A percentile compares a stretch with the other conserved stretches of the same genome.
Conservation (phyloP, 2,113 vertebrate genomes). For the Corvus hawaiiensis region DNA sequence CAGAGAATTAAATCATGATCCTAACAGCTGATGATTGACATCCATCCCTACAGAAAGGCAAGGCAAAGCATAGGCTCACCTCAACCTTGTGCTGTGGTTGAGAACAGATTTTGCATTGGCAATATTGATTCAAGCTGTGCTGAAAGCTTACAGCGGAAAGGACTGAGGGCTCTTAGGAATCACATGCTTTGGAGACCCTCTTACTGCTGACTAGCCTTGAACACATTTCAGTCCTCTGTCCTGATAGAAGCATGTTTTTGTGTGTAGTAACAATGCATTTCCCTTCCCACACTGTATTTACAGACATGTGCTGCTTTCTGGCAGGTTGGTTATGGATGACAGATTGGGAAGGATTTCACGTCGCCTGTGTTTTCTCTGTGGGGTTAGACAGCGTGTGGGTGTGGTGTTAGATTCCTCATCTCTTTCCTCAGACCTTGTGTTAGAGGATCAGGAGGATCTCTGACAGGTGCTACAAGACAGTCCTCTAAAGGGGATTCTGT, state of each 20-base stretch:
- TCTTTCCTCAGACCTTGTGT: constrained; percentile 6
- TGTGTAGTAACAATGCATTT: constrained; percentile 61
- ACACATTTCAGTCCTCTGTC: constrained; percentile 19
- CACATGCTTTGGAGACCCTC: background rate
- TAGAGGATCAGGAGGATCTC: constrained; percentile 36
- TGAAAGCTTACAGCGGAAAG: background rate
- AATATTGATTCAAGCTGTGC: background rate
- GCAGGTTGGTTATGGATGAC: constrained; percentile 44
- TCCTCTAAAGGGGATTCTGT: constrained; percentile 40
- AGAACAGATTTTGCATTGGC: constrained; percentile 64
- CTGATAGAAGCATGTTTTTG: constrained; percentile 50
- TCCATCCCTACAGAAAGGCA: constrained; percentile 51
- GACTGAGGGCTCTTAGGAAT: constrained; percentile 29
- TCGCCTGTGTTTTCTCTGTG: constrained; percentile 58
- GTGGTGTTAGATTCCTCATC: constrained; percentile 27
- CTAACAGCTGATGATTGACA: constrained; percentile 32
- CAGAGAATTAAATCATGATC: constrained; percentile 40
- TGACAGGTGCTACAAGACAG: constrained; percentile 32
- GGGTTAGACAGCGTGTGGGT: constrained; percentile 26
- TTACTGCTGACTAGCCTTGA: constrained; percentile 7
- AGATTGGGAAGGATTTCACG: constrained; percentile 55
- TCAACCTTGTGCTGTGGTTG: constrained; percentile 33
- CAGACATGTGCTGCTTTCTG: constrained; percentile 63
- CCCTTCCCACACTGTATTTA: constrained; percentile 39
- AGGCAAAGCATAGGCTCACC: background rate